phyloP scores from a whole-genome alignment of 2,888 invertebrate species.

The Melanostoma scalare region DNA sequence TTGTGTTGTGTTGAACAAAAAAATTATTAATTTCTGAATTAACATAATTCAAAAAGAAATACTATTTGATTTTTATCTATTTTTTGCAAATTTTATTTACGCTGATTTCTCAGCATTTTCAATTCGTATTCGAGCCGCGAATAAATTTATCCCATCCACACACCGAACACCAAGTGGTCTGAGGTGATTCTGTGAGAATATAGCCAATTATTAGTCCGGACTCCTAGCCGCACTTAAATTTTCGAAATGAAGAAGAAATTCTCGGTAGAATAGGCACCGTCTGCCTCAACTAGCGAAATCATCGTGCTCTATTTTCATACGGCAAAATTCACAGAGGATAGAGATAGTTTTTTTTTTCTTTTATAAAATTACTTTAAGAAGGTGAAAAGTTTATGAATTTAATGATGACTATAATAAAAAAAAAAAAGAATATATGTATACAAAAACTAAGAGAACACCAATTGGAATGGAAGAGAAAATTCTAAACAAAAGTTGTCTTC shows the following conservation, averaged over 20 bases:
- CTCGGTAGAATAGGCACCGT: constrained; percentile 37
- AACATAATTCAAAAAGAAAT: constrained; percentile 14
- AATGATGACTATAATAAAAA: constrained; percentile 35
- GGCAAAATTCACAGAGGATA: constrained; percentile 35
- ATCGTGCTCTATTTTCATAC: constrained; percentile 34
- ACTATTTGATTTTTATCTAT: constrained; percentile 15
- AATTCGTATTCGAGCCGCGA: constrained; percentile 61
- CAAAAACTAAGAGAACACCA: constrained; percentile 51
- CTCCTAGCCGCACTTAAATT: constrained; percentile 70
- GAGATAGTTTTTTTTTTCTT: constrained; percentile 34
- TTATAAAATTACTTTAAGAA: constrained; percentile 66
- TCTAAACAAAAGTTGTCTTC: constrained; percentile 33
- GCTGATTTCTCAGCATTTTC: constrained; percentile 59
- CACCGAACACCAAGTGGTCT: constrained; percentile 68
- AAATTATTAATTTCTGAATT: constrained; percentile 1
- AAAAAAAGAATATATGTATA: constrained; percentile 25
- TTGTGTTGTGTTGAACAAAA: constrained; percentile 9
- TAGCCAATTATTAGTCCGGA: constrained; percentile 66
- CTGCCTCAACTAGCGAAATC: constrained; percentile 52
- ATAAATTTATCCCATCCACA: constrained; percentile 60
- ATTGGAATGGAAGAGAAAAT: constrained; percentile 56
- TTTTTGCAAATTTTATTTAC: constrained; percentile 48
- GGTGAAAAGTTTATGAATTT: constrained; percentile 64
- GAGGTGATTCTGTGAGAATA: constrained; percentile 66
- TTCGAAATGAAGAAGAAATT: constrained; percentile 64